Evolutionary conservation across 2,888 invertebrate species (phyloP).

Genomic region (Orchesellides sinensis): DNA sequence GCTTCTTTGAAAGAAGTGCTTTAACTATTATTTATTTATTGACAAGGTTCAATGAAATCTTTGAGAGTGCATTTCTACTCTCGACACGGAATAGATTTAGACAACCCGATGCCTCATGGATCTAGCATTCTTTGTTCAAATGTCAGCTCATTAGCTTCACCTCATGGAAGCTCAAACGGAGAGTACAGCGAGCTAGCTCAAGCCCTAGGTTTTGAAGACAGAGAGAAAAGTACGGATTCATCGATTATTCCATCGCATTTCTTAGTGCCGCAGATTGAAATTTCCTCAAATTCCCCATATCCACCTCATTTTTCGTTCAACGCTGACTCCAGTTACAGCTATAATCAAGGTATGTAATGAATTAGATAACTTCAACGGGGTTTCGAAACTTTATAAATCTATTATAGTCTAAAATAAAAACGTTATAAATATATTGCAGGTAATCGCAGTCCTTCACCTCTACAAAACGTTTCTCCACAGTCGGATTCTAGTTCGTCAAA

Average conservation of each 20-base stretch:
- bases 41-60: constrained; percentile 87
- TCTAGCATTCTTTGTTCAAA: constrained; percentile 69
- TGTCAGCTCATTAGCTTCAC: constrained; percentile 61
- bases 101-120: constrained; percentile 86
- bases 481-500: constrained; percentile 86
- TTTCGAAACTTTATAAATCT: not conserved
- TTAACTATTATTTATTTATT: not conserved
- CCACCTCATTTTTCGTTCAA: constrained; percentile 73
- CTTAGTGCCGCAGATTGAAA: constrained; percentile 93
- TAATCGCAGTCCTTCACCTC: constrained; percentile 78
- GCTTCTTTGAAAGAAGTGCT: not conserved
- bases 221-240: constrained; percentile 73
- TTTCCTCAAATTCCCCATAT: constrained; percentile 79
- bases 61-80: constrained; percentile 93
- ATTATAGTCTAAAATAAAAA: not conserved
- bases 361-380: not conserved
- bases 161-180: constrained; percentile 66
- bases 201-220: constrained; percentile 75
- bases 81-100: constrained; percentile 92
- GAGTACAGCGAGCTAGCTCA: constrained; percentile 74
- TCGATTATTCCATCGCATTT: constrained; percentile 85
- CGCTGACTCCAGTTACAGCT: constrained; percentile 73
- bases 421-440: constrained; percentile 62
- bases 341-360: constrained; percentile 53
- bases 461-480: constrained; percentile 83